phyloP scores from a whole-genome alignment of 1,140 invertebrate species.

The Epicauta chinensis region DNA sequence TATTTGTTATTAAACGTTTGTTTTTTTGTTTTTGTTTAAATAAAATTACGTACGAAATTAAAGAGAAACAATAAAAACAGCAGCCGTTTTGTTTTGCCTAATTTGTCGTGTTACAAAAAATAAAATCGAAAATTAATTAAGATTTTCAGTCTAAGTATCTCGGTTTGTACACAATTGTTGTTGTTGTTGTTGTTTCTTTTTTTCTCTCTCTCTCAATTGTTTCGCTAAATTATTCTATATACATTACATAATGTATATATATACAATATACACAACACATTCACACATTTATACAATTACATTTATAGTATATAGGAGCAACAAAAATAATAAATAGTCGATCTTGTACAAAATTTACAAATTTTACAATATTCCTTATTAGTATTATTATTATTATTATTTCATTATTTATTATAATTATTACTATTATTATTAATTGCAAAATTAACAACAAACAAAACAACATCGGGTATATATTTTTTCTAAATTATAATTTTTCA shows the following conservation, averaged over 20 bases:
- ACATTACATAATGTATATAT: too few relatives aligned
- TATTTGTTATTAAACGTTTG: conserved; percentile 21
- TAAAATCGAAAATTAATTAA: conserved; percentile 22
- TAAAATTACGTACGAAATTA: background rate
- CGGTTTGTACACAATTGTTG: conserved; percentile 5
- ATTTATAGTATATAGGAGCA: conserved; percentile 3
- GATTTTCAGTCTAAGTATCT: conserved; percentile 30
- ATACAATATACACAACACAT: background rate
- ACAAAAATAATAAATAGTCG: conserved; percentile 16
- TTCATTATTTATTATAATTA: too few relatives aligned
- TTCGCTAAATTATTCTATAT: too few relatives aligned
- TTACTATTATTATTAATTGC: conserved; percentile 11
- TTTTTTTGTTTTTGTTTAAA: conserved; percentile 9
- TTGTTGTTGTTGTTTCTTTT: too few relatives aligned
- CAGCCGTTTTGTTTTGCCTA: too few relatives aligned
- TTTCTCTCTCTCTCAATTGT: too few relatives aligned
- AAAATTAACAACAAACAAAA: conserved; percentile 22
- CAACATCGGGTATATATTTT: conserved; percentile 18
- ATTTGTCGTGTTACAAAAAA: too few relatives aligned
- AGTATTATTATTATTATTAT: too few relatives aligned
- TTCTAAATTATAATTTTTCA: too few relatives aligned
- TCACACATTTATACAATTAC: conserved; percentile 7
- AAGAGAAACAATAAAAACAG: background rate
- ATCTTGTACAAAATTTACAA: conserved; percentile 28
- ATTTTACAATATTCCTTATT: conserved; percentile 11